Percentiles rank a stretch among this genome's conserved stretches.
These are phyloP conservation scores for Mungos mungo DNA, from an alignment of 2,113 vertebrate species.

Conservation along the genomic window DNA sequence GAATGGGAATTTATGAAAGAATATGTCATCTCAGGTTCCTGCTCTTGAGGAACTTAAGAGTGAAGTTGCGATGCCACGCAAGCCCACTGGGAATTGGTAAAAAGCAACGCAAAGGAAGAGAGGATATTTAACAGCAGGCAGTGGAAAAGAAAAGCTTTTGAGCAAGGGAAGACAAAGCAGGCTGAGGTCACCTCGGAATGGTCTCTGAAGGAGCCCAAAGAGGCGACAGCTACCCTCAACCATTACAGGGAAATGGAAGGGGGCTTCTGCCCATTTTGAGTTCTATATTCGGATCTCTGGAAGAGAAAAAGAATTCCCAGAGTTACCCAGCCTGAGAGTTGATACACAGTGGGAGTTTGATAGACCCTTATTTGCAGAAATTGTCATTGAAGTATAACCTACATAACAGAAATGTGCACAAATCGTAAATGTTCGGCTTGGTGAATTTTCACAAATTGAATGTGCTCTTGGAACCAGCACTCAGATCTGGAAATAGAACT, in stretches of 20 bases:
- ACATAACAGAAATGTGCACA: background rate
- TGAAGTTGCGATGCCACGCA: background rate
- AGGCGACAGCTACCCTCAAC: background rate
- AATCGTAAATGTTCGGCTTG: background rate
- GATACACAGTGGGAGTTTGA: background rate
- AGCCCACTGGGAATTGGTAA: background rate
- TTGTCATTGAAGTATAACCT: background rate
- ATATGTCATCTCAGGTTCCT: background rate
- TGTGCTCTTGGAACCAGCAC: background rate
- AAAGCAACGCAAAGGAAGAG: background rate
- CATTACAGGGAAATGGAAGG: background rate
- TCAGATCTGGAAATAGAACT: background rate
- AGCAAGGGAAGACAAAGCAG: background rate
- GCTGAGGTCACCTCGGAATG: background rate
- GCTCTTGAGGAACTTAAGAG: background rate
- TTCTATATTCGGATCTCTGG: slow-evolving; percentile 27
- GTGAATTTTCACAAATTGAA: slow-evolving; percentile 21
- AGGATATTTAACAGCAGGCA: background rate
- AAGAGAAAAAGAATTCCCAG: background rate
- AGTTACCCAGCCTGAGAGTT: background rate
- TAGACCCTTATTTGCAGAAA: background rate
- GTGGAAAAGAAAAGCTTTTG: background rate
- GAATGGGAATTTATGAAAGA: slow-evolving; percentile 42
- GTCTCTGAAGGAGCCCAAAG: background rate
- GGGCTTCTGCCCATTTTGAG: background rate